phyloP scores from a whole-genome alignment of 2,797 vertebrate genomes.

The Synaphobranchus kaupii region DNA sequence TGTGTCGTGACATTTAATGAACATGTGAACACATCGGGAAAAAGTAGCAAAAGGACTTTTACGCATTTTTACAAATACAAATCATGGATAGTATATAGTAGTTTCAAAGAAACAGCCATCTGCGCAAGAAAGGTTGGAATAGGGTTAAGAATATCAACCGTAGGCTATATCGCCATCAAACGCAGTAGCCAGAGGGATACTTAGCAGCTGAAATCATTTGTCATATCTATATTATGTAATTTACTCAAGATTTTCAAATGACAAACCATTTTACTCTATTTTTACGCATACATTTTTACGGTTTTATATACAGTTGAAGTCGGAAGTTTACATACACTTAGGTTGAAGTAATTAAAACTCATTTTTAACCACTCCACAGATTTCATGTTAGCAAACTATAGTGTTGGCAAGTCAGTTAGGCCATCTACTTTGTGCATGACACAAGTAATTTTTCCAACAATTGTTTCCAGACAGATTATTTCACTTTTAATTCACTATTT shows the following conservation, averaged over 20 bases:
- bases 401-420: too few relatives aligned
- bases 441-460: too few relatives aligned
- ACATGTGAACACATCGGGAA: background rate
- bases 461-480: too few relatives aligned
- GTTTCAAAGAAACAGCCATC: background rate
- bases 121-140: background rate
- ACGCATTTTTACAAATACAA: background rate
- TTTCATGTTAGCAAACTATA: too few relatives aligned
- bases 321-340: too few relatives aligned
- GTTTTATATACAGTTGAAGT: background rate
- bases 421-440: too few relatives aligned
- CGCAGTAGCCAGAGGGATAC: background rate
- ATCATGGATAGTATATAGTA: background rate
- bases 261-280: background rate
- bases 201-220: background rate
- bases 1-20: constrained; percentile 1
- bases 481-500: too few relatives aligned
- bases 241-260: background rate
- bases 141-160: background rate
- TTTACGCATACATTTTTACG: background rate
- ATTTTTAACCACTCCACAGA: too few relatives aligned
- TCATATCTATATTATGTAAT: background rate
- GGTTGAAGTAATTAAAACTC: too few relatives aligned
- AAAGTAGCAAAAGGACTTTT: background rate
- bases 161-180: background rate